These are phyloP conservation scores for Hesperophylax magnus DNA, from an alignment of 1,140 invertebrate species.

Conservation along the genomic window DNA sequence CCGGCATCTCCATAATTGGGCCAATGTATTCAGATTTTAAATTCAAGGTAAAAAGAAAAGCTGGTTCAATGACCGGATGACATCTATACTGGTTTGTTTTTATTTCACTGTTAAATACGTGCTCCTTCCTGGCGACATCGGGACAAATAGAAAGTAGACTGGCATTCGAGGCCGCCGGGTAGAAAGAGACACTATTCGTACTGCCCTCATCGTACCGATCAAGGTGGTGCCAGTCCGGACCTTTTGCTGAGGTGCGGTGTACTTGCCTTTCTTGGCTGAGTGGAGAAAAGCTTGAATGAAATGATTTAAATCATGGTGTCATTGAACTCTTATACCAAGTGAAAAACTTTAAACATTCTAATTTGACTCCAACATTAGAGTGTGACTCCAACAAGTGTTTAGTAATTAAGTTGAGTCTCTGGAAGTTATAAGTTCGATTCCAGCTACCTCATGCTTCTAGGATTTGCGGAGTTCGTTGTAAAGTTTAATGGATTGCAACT, in stretches of 20 bases:
- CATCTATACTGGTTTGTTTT: constrained; percentile 38
- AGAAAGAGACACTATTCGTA: not conserved
- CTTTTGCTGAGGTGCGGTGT: not conserved
- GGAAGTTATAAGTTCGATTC: too few relatives aligned
- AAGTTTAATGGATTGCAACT: too few relatives aligned
- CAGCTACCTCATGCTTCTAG: too few relatives aligned
- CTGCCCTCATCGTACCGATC: too few relatives aligned
- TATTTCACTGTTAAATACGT: constrained; percentile 38
- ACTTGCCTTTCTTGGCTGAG: not conserved
- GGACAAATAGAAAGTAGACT: constrained; percentile 30
- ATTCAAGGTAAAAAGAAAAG: constrained; percentile 38
- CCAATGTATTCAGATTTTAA: constrained; percentile 36
- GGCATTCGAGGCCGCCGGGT: not conserved
- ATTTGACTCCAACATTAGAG: too few relatives aligned
- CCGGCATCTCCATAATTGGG: constrained; percentile 30
- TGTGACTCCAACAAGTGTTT: too few relatives aligned
- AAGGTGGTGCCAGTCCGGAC: not conserved
- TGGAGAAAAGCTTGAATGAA: constrained; percentile 31
- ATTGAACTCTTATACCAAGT: constrained; percentile 1
- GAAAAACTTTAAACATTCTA: too few relatives aligned
- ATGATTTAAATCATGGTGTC: constrained; percentile 24
- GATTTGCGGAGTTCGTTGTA: too few relatives aligned
- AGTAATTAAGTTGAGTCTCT: too few relatives aligned
- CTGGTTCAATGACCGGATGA: constrained; percentile 27
- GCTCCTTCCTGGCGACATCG: constrained; percentile 23